Evolutionary conservation across 1,140 invertebrate species (phyloP), one percentile per base, ranked within the genome.

Genomic region (Hyposmocoma kahamanoa): DNA sequence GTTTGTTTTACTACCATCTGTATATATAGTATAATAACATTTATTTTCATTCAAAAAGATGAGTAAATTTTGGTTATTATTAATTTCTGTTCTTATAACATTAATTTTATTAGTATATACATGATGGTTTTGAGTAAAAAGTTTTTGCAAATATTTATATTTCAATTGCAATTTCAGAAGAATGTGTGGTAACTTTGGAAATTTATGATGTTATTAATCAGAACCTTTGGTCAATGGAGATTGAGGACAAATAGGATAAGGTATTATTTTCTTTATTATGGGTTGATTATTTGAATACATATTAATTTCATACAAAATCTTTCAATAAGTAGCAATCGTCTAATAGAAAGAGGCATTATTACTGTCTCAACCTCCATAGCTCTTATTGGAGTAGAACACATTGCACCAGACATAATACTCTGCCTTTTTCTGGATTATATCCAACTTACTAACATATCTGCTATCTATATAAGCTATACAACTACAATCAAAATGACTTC

Each of bases 351-450:
- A 3, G 42, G 42, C 5, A 17, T 2, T 15, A 45, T 45, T 6
- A 11, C 1, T 5, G 9, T 45, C 17, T 45, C 42, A 28, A 45
- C 17, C 17, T 45, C 42, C 28, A 45, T 30, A 8, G 42, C 24
- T 4, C 17, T 28, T 9, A 45, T 45, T n/a, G 42, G 42, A 15
- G 42, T 45, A 5, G 22, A 15, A 17, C 42, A 18, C 42, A 45
- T 45, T 8, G 42, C 42, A 9, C 42, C 22, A 45, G 8, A 17
- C n/a, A 45, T 45, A 8, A 30, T 28, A 18, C 42, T 28, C 15
- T 28, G 17, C 42, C 24, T 3, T 45, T 10, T 45, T 45, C 17
- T 45, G 42, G 4, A 45, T 26, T n/a, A 45, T 17, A 45, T 45
- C 22, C 22, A 45, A 45, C 18, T 30, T 45, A n/a, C 5, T 26